These are phyloP conservation scores for Cantharis rustica DNA, from an alignment of 2,888 invertebrate genomes.

Conservation along the genomic window DNA sequence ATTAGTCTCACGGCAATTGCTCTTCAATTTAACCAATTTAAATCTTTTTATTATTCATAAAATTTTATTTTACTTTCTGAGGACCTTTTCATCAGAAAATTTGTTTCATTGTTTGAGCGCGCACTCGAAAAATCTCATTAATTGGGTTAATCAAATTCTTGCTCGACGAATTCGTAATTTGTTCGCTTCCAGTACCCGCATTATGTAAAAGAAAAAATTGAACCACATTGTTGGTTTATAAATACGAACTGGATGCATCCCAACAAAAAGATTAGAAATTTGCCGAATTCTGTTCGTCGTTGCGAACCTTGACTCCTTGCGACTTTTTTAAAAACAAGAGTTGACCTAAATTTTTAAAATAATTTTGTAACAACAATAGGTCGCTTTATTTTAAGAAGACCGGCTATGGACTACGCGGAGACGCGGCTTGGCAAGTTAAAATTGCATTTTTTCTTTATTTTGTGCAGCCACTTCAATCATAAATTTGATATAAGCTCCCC, in stretches of 20 bases:
- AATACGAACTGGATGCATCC: constrained; percentile 6
- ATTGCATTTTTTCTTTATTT: not conserved
- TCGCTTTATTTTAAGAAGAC: constrained; percentile 13
- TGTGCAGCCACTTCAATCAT: constrained; percentile 1
- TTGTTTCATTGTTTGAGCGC: not conserved
- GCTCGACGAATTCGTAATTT: not conserved
- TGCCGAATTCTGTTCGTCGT: constrained; percentile 9
- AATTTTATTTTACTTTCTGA: constrained; percentile 49
- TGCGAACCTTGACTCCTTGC: constrained; percentile 13
- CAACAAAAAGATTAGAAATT: constrained; percentile 4
- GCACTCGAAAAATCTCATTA: not conserved
- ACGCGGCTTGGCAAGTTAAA: not conserved
- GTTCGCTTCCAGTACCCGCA: not conserved
- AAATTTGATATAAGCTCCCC: constrained; percentile 9
- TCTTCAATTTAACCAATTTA: constrained; percentile 57
- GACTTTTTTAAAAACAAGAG: constrained; percentile 13
- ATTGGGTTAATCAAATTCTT: not conserved
- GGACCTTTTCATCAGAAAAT: constrained; percentile 21
- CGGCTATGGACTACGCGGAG: not conserved
- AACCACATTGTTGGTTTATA: constrained; percentile 1
- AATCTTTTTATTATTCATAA: constrained; percentile 58
- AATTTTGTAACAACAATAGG: constrained; percentile 27
- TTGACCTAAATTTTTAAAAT: constrained; percentile 29
- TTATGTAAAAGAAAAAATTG: not conserved
- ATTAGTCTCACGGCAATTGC: constrained; percentile 57